Percentiles rank a stretch among this genome's conserved stretches.
phyloP scores from a whole-genome alignment of 2,888 invertebrate genomes.

The Pristionchus entomophagus region DNA sequence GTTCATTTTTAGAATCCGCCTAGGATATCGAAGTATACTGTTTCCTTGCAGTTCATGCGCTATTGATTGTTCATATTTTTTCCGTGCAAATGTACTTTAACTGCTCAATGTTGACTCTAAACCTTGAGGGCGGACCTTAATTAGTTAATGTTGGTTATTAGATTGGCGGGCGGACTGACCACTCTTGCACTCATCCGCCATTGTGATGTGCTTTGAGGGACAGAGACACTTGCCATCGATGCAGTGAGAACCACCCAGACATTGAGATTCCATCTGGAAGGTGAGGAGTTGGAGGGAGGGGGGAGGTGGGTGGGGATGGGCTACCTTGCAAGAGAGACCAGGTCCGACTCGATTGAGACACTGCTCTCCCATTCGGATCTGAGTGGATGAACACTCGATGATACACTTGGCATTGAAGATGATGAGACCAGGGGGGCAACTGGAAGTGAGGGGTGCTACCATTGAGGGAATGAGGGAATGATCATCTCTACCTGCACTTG shows the following conservation, averaged over 20 bases:
- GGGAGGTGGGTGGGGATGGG: no score
- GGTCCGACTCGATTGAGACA: background rate
- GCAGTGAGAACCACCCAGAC: slow-evolving; percentile 5
- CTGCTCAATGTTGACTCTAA: no score
- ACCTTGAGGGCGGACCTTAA: no score
- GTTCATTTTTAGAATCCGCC: no score
- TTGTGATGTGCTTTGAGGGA: background rate
- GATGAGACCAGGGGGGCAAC: slow-evolving; percentile 15
- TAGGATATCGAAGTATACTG: no score
- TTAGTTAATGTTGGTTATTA: no score
- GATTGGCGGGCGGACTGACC: background rate
- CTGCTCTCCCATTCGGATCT: background rate
- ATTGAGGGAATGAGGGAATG: background rate
- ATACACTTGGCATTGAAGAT: slow-evolving; percentile 20
- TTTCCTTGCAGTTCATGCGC: no score
- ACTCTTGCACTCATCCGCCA: background rate
- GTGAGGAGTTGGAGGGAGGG: background rate
- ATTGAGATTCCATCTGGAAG: slow-evolving; percentile 16
- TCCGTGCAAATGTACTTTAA: no score
- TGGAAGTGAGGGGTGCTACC: background rate
- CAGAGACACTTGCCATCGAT: slow-evolving; percentile 5
- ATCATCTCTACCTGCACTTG: slow-evolving; percentile 56
- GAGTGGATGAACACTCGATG: background rate
- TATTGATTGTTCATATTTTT: no score
- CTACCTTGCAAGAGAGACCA: slow-evolving; percentile 7